Evolutionary conservation across 1,140 invertebrate genomes (phyloP).

Genomic region (Psilanteris sp.): DNA sequence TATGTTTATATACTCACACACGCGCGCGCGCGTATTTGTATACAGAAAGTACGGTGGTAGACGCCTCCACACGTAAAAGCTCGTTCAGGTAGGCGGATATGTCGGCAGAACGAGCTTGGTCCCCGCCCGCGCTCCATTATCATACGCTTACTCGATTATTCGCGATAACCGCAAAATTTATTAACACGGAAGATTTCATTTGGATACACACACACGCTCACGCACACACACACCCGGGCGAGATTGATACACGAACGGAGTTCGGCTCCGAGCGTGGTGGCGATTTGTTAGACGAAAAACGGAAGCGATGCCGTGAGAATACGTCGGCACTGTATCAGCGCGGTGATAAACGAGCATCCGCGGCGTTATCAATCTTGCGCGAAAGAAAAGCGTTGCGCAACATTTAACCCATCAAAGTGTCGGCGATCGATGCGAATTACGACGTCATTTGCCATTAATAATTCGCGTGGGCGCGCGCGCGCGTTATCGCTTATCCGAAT

Average conservation of each 20-base stretch:
- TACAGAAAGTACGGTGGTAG: slow-evolving; percentile 15
- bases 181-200: slow-evolving; percentile 74
- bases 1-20: too few relatives aligned
- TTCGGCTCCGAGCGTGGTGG: slow-evolving; percentile 18
- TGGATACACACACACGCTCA: slow-evolving; percentile 62
- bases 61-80: slow-evolving; percentile 60
- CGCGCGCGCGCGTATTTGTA: too few relatives aligned
- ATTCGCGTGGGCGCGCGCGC: not conserved
- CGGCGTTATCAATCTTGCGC: slow-evolving; percentile 37
- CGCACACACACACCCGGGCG: slow-evolving; percentile 45
- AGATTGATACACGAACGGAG: slow-evolving; percentile 27
- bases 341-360: slow-evolving; percentile 47
- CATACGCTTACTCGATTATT: slow-evolving; percentile 67
- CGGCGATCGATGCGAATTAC: slow-evolving; percentile 16
- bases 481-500: too few relatives aligned
- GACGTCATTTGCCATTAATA: slow-evolving; percentile 30
- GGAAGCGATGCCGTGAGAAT: slow-evolving; percentile 64
- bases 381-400: slow-evolving; percentile 21
- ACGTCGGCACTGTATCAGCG: slow-evolving; percentile 55
- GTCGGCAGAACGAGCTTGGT: slow-evolving; percentile 52
- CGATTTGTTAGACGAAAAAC: slow-evolving; percentile 65
- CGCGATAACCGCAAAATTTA: slow-evolving; percentile 73
- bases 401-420: slow-evolving; percentile 12
- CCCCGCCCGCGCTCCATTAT: slow-evolving; percentile 63
- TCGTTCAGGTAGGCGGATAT: slow-evolving; percentile 63